These are phyloP conservation scores for Cossypha dichroa DNA, from an alignment of 2,797 vertebrate genomes.

Conservation along the genomic window DNA sequence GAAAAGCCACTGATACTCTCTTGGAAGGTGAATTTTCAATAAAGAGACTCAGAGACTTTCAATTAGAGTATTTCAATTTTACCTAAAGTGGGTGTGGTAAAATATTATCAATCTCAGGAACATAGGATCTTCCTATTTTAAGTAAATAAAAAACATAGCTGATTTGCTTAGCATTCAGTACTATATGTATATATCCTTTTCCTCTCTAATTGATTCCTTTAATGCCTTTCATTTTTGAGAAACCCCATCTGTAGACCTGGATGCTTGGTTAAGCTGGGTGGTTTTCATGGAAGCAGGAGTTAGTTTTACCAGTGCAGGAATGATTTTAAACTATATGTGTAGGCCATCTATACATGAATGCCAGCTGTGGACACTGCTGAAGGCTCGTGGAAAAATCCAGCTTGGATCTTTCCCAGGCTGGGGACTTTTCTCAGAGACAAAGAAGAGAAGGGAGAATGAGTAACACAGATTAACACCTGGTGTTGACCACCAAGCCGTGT, in stretches of 20 bases:
- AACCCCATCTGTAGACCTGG: accelerated
- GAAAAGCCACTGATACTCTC: neutral
- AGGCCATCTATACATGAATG: neutral
- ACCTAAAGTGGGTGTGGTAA: neutral
- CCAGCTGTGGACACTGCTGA: too few relatives aligned
- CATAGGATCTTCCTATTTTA: neutral
- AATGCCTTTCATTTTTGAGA: neutral
- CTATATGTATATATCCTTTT: neutral
- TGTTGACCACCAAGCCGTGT: too few relatives aligned
- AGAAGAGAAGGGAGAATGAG: too few relatives aligned
- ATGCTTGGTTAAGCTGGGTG: neutral
- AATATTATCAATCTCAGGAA: neutral
- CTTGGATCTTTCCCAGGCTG: too few relatives aligned
- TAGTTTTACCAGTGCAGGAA: neutral
- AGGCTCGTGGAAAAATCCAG: too few relatives aligned
- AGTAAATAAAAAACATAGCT: neutral
- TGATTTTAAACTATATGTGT: neutral
- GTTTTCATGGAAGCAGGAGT: neutral
- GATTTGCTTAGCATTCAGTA: neutral
- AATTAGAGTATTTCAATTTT: neutral
- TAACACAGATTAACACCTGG: too few relatives aligned
- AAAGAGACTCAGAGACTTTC: neutral
- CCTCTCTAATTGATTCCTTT: neutral
- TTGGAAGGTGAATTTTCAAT: neutral
- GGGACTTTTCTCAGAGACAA: too few relatives aligned